Percentiles rank a stretch among this genome's conserved stretches.
Conservation (phyloP, 2,113 vertebrate genomes). For the Phoenicopterus ruber region DNA sequence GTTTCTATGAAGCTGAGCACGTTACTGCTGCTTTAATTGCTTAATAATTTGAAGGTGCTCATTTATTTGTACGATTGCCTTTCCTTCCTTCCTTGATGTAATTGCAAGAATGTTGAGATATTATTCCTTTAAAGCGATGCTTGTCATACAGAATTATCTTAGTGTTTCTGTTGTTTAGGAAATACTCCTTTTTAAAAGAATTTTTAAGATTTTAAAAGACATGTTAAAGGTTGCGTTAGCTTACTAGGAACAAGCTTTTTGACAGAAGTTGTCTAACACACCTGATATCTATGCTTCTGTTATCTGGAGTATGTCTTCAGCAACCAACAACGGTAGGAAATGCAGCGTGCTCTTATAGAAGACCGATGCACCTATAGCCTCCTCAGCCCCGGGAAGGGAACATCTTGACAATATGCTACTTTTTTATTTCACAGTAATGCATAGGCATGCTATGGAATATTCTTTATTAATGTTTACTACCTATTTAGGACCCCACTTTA, state of each 20-base stretch:
- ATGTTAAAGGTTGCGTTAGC: not conserved
- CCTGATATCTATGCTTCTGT: not conserved
- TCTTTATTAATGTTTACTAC: not conserved
- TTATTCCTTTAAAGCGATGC: not conserved
- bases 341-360: not conserved
- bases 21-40: not conserved
- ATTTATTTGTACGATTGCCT: not conserved
- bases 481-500: not conserved
- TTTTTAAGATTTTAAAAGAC: not conserved
- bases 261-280: not conserved
- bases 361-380: not conserved
- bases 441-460: not conserved
- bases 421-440: not conserved
- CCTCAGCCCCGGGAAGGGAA: not conserved
- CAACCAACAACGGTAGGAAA: not conserved
- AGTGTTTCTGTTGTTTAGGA: not conserved
- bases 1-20: not conserved
- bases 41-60: not conserved
- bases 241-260: not conserved
- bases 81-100: not conserved
- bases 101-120: not conserved
- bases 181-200: not conserved
- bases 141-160: not conserved
- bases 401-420: not conserved
- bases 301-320: not conserved